phyloP scores from a whole-genome alignment of 2,113 vertebrate species.

The Manacus vitellinus region DNA sequence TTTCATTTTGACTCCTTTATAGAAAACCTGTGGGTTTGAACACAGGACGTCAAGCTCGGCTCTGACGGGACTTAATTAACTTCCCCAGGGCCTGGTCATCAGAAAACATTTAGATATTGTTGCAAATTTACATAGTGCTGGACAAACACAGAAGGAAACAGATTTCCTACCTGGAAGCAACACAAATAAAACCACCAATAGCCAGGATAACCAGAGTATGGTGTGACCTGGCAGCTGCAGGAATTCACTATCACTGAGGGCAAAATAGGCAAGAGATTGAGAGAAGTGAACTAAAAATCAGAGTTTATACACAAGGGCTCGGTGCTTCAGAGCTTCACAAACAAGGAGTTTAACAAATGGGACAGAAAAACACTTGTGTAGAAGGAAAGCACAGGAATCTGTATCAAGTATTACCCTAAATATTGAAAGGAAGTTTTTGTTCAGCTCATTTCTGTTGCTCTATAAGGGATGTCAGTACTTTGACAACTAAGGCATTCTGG shows the following conservation, averaged over 20 bases:
- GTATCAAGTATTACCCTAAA: not conserved
- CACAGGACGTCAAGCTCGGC: not conserved
- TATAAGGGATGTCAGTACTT: not conserved
- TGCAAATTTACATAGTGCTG: not conserved
- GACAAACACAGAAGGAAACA: not conserved
- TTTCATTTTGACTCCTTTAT: not conserved
- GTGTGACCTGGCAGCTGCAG: not conserved
- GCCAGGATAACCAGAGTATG: rapidly evolving
- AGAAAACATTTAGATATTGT: not conserved
- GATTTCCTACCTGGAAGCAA: not conserved
- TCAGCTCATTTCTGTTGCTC: not conserved
- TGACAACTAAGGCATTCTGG: rapidly evolving
- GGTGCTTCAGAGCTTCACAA: not conserved
- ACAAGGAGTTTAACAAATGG: not conserved
- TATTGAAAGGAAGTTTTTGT: not conserved
- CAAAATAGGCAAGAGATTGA: not conserved
- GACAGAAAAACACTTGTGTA: rapidly evolving
- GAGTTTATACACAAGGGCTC: not conserved
- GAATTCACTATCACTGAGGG: not conserved
- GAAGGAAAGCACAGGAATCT: not conserved
- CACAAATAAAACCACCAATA: not conserved
- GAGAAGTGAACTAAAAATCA: not conserved
- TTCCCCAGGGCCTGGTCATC: not conserved
- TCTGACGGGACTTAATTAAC: not conserved
- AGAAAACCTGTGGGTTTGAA: not conserved